Percentiles rank a stretch among this genome's conserved stretches.
Conservation (phyloP, 37 sponge, comb jelly and placozoan genomes). For the Oopsacas minuta region DNA sequence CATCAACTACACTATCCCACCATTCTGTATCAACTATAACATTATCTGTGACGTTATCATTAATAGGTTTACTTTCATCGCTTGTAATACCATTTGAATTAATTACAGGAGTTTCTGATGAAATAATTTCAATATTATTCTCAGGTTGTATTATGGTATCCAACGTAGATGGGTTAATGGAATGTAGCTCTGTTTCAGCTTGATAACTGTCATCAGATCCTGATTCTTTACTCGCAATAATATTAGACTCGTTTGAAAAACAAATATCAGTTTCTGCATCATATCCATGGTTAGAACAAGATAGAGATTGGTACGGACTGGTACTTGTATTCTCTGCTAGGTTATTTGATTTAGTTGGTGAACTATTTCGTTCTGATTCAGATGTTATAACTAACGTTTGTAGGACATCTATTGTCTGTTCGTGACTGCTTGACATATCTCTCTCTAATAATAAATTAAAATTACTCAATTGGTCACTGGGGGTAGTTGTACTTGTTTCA, state of each 20-base stretch:
- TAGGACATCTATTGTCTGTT: background rate
- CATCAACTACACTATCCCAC: background rate
- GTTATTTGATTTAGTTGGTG: background rate
- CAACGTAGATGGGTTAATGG: background rate
- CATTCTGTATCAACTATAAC: background rate
- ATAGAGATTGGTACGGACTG: constrained; percentile 4
- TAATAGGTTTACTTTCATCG: background rate
- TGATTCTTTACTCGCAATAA: background rate
- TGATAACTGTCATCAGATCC: constrained; percentile 8
- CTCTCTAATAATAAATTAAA: background rate
- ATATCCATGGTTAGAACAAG: background rate
- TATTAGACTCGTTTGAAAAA: background rate
- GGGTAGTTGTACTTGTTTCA: too few relatives aligned
- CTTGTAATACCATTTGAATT: background rate
- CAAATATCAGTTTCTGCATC: background rate
- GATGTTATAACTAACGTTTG: background rate
- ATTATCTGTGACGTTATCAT: background rate
- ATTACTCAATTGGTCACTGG: too few relatives aligned
- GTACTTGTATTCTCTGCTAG: background rate
- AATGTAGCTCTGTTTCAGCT: background rate
- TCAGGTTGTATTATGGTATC: background rate
- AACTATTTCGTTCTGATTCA: background rate
- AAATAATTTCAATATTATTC: too few relatives aligned
- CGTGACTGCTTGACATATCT: background rate
- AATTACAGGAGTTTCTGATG: background rate